Percentiles rank a stretch among this genome's conserved stretches.
Conservation (phyloP, 2,797 vertebrate species). For the Erpetoichthys calabaricus region DNA sequence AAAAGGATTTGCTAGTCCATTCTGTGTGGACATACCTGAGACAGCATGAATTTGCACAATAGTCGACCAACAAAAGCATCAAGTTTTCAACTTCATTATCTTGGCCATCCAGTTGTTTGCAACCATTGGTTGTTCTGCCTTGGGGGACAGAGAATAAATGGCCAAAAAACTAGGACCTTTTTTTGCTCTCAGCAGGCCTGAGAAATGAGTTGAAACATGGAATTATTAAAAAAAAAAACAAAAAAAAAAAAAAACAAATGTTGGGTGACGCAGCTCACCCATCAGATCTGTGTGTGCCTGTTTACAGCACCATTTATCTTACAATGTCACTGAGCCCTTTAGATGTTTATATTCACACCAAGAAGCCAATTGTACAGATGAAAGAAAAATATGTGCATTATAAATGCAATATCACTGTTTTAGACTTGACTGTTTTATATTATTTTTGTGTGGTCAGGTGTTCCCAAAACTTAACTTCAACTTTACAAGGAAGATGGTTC, state of each 20-base stretch:
- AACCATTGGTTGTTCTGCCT: constrained; percentile 57
- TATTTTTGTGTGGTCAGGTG: constrained; percentile 88
- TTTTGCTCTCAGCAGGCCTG: constrained; percentile 91
- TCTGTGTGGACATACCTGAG: constrained; percentile 83
- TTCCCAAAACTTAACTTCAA: constrained; percentile 69
- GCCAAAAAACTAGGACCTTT: constrained; percentile 54
- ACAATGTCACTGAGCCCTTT: constrained; percentile 87
- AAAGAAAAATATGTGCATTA: constrained; percentile 82
- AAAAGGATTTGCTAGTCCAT: constrained; percentile 97
- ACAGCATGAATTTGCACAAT: constrained; percentile 85
- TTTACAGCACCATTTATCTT: constrained; percentile 91
- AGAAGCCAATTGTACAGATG: constrained; percentile 87
- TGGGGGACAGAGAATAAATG: constrained; percentile 41
- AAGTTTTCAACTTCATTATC: constrained; percentile 74
- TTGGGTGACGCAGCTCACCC: constrained; percentile 53
- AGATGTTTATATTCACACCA: constrained; percentile 79
- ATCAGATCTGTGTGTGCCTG: constrained; percentile 87
- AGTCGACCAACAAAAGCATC: constrained; percentile 77
- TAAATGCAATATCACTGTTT: constrained; percentile 94
- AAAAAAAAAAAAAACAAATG: constrained; percentile 24
- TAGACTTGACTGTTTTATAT: constrained; percentile 97
- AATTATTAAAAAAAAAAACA: constrained; percentile 56
- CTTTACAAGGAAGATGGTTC: constrained; percentile 78
- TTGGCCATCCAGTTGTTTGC: constrained; percentile 66
- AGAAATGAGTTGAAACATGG: constrained; percentile 73